phyloP scores from a whole-genome alignment of 2,888 invertebrate genomes.

The Vannuccia rotundouncinata region DNA sequence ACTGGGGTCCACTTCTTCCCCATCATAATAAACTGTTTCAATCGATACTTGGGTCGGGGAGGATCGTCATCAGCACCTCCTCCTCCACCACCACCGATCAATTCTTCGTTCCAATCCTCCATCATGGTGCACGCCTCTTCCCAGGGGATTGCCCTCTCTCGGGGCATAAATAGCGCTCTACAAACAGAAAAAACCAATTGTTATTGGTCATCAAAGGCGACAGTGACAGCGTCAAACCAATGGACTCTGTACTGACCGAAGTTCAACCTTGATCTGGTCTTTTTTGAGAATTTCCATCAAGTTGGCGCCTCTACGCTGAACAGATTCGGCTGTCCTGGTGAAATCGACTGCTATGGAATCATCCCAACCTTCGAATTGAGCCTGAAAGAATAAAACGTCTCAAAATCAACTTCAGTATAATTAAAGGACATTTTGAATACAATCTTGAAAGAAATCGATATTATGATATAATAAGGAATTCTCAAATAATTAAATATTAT shows the following conservation, averaged over 20 bases:
- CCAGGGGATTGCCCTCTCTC: slow-evolving; percentile 78
- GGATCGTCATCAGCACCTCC: background rate
- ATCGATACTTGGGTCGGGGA: background rate
- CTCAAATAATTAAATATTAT: too few relatives aligned
- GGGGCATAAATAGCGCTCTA: slow-evolving; percentile 78
- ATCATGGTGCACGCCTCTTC: slow-evolving; percentile 71
- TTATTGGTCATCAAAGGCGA: background rate
- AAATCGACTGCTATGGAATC: slow-evolving; percentile 96
- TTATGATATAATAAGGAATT: too few relatives aligned
- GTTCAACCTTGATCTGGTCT: slow-evolving; percentile 68
- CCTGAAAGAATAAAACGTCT: slow-evolving; percentile 80
- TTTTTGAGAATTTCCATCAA: slow-evolving; percentile 64
- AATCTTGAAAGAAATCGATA: too few relatives aligned
- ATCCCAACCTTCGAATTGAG: slow-evolving; percentile 94
- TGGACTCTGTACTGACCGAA: slow-evolving; percentile 62
- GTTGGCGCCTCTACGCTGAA: slow-evolving; percentile 89
- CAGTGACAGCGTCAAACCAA: too few relatives aligned
- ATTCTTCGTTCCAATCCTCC: slow-evolving; percentile 95
- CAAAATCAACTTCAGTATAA: slow-evolving; percentile 59
- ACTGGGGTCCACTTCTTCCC: slow-evolving; percentile 64
- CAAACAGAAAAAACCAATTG: background rate
- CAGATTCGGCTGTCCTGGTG: slow-evolving; percentile 92
- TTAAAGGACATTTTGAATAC: slow-evolving; percentile 83
- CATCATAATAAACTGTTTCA: slow-evolving; percentile 41
- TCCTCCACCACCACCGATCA: slow-evolving; percentile 62